Percentiles rank a stretch among this genome's conserved stretches.
These are phyloP conservation scores for Pyrrhosoma nymphula DNA, from an alignment of 2,888 invertebrate species.

Conservation along the genomic window DNA sequence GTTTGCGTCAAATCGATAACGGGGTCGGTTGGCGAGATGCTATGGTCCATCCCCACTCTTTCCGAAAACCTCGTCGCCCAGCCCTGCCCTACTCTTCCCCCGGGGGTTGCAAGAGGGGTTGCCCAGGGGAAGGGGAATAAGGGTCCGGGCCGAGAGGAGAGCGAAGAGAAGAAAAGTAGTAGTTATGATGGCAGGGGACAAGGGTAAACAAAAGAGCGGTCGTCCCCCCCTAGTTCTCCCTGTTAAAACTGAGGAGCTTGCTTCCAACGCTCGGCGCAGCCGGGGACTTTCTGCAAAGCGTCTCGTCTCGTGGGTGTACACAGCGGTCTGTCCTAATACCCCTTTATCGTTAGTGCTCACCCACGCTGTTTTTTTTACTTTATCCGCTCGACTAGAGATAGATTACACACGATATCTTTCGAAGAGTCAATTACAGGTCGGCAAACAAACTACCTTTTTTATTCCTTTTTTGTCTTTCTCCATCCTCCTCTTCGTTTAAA, in stretches of 20 bases:
- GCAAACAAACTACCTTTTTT: not conserved
- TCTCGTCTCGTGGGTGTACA: not conserved
- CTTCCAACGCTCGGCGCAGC: not conserved
- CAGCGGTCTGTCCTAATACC: not conserved
- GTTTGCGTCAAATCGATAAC: constrained; percentile 26
- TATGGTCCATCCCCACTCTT: not conserved
- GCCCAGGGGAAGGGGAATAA: not conserved
- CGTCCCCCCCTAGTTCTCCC: not conserved
- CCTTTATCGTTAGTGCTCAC: constrained; percentile 5
- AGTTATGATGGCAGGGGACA: constrained; percentile 16
- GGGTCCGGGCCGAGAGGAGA: not conserved
- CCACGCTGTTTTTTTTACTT: not conserved
- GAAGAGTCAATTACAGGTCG: not conserved
- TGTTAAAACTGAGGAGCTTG: not conserved
- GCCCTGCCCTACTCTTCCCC: not conserved
- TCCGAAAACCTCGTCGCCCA: not conserved
- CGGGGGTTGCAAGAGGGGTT: not conserved
- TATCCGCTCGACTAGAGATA: not conserved
- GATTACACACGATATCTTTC: constrained; percentile 11
- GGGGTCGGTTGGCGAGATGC: not conserved
- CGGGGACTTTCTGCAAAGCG: not conserved
- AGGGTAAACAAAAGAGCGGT: constrained; percentile 13
- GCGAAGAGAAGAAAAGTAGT: not conserved
- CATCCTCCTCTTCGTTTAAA: not conserved
- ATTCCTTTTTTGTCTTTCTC: not conserved